Base-by-base conservation (phyloP, 1,140 invertebrate genomes). In the Bombus ignitus region DNA sequence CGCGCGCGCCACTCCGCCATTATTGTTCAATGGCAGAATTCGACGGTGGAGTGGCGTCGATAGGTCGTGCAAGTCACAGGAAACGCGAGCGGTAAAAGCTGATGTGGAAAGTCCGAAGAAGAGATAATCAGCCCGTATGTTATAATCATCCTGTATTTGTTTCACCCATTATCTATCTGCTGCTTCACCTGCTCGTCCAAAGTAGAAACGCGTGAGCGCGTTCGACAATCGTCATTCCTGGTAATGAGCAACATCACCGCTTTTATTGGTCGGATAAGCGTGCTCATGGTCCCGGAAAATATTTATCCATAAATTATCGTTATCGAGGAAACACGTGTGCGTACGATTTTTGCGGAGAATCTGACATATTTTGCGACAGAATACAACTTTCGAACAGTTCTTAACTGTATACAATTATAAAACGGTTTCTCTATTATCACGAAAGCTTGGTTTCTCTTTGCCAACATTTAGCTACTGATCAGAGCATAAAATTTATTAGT, bases 81-180 rank as follows among this genome's bases (percentile, higher is more conserved):
- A 90, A 90, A 90, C 62, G 83, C 81, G 81, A 83, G 44, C 86
- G 88, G 88, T 91, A 90, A 88, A 91, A 92, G 90, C 92, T 90
- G 90, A 92, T 92, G 89, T 94, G 92, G 93, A 94, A 94, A 94
- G 93, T 94, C 90, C 92, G 90, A 82, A 87, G 85, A 87, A 72
- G 77, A 92, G 94, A 94, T 94, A 94, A 94, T 94, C 93, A 92
- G 86, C 94, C 94, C 94, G 93, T 94, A 94, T 94, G 93, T 91
- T 93, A 93, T 90, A 94, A 94, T 94, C 92, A 89, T 89, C 89
- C 81, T 89, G 93, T 93, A 94, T 94, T 94, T 94, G 93, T 94
- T 94, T 91, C 91, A 94, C 81, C 77, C 90, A 93, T 93, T 94
- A 94, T 94, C 92, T 94, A 92, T 93, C 92, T 87, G 73, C 87